A percentile compares a stretch with the other conserved stretches of the same genome.
These are phyloP conservation scores for Menidia beryllina DNA, from an alignment of 2,113 vertebrate species.

Conservation along the genomic window DNA sequence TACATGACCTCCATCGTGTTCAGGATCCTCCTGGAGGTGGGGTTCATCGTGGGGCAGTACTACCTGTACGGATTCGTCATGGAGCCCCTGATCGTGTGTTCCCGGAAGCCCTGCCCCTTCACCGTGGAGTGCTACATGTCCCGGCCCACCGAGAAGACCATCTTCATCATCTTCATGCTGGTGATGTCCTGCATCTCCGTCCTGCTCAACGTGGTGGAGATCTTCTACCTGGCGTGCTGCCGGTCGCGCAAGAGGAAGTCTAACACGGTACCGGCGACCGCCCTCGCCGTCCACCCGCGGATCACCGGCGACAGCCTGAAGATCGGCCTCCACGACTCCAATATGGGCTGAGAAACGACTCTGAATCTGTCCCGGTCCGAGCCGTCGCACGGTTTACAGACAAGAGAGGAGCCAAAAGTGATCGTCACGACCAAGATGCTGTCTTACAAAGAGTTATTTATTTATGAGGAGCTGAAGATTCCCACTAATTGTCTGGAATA, in stretches of 20 bases:
- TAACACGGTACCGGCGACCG: not conserved
- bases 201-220: conserved; percentile 90
- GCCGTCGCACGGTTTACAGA: not conserved
- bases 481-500: not conserved
- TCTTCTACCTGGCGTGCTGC: conserved; percentile 86
- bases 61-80: conserved; percentile 93
- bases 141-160: conserved; percentile 94
- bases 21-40: conserved; percentile 90
- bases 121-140: conserved; percentile 97
- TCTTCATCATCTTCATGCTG: conserved; percentile 91
- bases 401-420: not conserved
- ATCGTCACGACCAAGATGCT: not conserved
- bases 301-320: conserved; percentile 5
- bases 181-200: conserved; percentile 88
- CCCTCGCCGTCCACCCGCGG: conserved; percentile 31
- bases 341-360: conserved; percentile 25
- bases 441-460: conserved; percentile 33
- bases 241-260: conserved; percentile 20
- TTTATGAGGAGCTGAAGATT: conserved; percentile 12
- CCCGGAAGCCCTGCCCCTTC: conserved; percentile 90
- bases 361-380: not conserved
- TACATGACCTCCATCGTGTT: conserved; percentile 91
- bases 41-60: conserved; percentile 93
- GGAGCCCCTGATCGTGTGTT: conserved; percentile 86
- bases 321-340: conserved; percentile 24